Conservation (phyloP, 2,797 vertebrate genomes). For the Melanotaenia nigrans region DNA sequence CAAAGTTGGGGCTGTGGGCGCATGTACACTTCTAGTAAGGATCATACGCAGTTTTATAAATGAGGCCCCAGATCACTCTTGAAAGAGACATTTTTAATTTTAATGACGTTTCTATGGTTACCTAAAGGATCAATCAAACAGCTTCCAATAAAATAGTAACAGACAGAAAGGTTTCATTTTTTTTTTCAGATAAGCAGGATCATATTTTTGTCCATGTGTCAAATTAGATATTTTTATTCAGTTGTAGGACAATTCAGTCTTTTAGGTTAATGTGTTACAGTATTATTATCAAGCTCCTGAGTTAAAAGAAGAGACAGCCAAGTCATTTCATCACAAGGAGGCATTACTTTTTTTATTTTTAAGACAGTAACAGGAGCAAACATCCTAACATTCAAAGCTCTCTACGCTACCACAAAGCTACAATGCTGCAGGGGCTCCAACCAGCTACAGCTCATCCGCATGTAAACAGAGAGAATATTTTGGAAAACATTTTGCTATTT, state of each 20-base stretch:
- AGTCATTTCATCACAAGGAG: slow-evolving; percentile 11
- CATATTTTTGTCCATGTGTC: background rate
- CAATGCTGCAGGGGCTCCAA: slow-evolving; percentile 1
- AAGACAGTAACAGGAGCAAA: slow-evolving; percentile 18
- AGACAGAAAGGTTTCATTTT: background rate
- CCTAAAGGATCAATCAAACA: too few relatives aligned
- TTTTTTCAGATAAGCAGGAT: background rate
- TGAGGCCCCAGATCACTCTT: too few relatives aligned
- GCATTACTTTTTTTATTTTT: slow-evolving; percentile 62
- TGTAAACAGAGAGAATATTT: slow-evolving; percentile 34
- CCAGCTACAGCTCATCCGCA: slow-evolving; percentile 15
- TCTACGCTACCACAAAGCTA: slow-evolving; percentile 9
- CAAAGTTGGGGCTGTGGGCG: too few relatives aligned
- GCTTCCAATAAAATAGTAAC: too few relatives aligned
- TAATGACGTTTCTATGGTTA: too few relatives aligned
- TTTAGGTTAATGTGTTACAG: background rate
- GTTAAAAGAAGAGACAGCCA: slow-evolving; percentile 25
- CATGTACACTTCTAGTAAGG: too few relatives aligned
- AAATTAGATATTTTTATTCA: background rate
- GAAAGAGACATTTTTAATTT: too few relatives aligned
- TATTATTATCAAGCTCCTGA: background rate
- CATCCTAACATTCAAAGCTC: slow-evolving; percentile 15
- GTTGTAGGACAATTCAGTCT: background rate
- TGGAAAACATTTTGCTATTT: slow-evolving; percentile 8
- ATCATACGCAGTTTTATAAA: too few relatives aligned